phyloP scores from a whole-genome alignment of 2,113 vertebrate genomes.

The Daubentonia madagascariensis region DNA sequence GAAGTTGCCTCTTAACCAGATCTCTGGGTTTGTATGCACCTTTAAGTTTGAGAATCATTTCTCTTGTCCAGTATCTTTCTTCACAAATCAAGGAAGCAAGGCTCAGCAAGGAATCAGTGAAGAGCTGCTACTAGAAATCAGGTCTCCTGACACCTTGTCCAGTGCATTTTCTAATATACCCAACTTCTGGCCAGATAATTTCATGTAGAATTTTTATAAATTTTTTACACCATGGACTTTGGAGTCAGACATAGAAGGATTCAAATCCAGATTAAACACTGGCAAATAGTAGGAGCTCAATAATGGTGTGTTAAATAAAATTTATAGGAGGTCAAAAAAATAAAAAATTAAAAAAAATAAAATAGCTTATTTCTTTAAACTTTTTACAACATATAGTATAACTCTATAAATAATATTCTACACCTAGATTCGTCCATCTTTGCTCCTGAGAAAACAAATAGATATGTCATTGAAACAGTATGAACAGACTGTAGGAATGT shows the following conservation, averaged over 20 bases:
- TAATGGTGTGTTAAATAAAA: not conserved
- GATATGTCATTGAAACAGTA: not conserved
- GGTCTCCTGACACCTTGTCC: not conserved
- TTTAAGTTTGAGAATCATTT: not conserved
- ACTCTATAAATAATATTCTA: slow-evolving; percentile 5
- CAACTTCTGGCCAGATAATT: not conserved
- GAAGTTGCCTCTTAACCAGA: not conserved
- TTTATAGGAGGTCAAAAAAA: not conserved
- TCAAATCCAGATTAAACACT: not conserved
- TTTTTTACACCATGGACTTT: not conserved
- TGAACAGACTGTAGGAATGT: not conserved
- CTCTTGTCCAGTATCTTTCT: not conserved
- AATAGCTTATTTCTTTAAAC: not conserved
- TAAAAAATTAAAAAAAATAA: too few species aligned
- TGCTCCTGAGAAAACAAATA: slow-evolving; percentile 44
- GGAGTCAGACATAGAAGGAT: not conserved
- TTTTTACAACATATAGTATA: not conserved
- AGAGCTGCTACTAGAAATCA: not conserved
- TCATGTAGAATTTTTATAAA: not conserved
- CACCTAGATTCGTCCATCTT: not conserved
- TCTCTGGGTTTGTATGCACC: not conserved
- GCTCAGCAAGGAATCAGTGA: not conserved
- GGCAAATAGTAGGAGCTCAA: not conserved
- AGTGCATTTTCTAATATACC: not conserved
- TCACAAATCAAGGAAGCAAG: not conserved